Conservation (phyloP, 2,888 invertebrate species). For the Neria commutata region DNA sequence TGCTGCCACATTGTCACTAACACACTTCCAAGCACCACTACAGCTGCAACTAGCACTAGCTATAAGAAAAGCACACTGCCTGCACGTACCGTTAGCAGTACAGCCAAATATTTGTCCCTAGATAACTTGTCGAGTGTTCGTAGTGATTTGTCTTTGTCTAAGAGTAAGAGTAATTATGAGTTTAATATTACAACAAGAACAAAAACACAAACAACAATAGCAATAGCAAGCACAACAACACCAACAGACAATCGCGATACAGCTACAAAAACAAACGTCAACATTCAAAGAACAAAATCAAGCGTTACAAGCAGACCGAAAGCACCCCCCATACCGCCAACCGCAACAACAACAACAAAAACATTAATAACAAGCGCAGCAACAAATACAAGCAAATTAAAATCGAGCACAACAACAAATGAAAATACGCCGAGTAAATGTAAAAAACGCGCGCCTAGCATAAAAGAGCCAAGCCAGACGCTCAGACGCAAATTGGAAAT, state of each 20-base stretch:
- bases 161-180: conserved; percentile 46
- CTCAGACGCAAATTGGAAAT: conserved; percentile 62
- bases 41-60: conserved; percentile 37
- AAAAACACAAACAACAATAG: conserved; percentile 13
- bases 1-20: conserved; percentile 20
- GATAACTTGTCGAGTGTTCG: conserved; percentile 21
- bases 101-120: not conserved
- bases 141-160: conserved; percentile 30
- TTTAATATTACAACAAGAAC: conserved; percentile 25
- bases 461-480: conserved; percentile 38
- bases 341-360: conserved; percentile 20
- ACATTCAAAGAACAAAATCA: conserved; percentile 24
- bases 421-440: conserved; percentile 24
- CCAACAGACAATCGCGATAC: conserved; percentile 10
- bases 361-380: conserved; percentile 23
- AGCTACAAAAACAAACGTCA: conserved; percentile 16
- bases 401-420: conserved; percentile 29
- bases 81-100: conserved; percentile 6
- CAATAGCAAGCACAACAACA: conserved; percentile 15
- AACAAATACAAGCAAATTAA: conserved; percentile 27
- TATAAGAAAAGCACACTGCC: conserved; percentile 42
- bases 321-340: conserved; percentile 24
- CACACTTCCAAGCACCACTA: conserved; percentile 26
- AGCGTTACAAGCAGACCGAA: conserved; percentile 10
- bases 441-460: not conserved